Conservation (phyloP, 2,888 invertebrate species). For the Diachrysia chrysitis region DNA sequence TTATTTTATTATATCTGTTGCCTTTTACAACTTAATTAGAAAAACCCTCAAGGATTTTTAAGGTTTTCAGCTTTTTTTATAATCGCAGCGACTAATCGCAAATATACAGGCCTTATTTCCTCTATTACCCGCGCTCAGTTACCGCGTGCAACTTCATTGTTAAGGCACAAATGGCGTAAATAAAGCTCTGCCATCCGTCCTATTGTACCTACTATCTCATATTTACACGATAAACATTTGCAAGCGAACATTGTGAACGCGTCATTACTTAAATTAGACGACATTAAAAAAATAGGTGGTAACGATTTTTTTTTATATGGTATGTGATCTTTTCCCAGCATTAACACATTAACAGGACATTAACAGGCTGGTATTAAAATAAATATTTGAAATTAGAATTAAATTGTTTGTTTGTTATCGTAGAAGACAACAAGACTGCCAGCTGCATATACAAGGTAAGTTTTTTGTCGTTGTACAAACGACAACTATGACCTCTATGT, state of each 20-base stretch:
- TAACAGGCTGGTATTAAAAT: not conserved
- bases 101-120: conserved; percentile 5
- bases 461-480: too few species aligned
- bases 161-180: conserved; percentile 63
- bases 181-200: conserved; percentile 37
- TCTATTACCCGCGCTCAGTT: conserved; percentile 66
- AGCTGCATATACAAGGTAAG: too few species aligned
- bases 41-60: too few species aligned
- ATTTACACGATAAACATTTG: conserved; percentile 36
- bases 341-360: not conserved
- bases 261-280: not conserved
- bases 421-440: too few species aligned
- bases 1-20: too few species aligned
- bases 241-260: conserved; percentile 13
- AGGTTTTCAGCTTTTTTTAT: too few species aligned
- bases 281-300: not conserved
- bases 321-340: not conserved
- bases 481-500: too few species aligned
- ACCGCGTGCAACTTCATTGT: conserved; percentile 69
- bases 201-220: conserved; percentile 44
- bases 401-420: too few species aligned
- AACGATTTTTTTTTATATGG: not conserved
- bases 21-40: too few species aligned
- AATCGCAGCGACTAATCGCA: conserved; percentile 9
- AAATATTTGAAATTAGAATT: too few species aligned